Percentiles rank a stretch among this genome's conserved stretches.
Evolutionary conservation across 2,888 invertebrate species (phyloP).

Genomic region (Girardia tigrina): DNA sequence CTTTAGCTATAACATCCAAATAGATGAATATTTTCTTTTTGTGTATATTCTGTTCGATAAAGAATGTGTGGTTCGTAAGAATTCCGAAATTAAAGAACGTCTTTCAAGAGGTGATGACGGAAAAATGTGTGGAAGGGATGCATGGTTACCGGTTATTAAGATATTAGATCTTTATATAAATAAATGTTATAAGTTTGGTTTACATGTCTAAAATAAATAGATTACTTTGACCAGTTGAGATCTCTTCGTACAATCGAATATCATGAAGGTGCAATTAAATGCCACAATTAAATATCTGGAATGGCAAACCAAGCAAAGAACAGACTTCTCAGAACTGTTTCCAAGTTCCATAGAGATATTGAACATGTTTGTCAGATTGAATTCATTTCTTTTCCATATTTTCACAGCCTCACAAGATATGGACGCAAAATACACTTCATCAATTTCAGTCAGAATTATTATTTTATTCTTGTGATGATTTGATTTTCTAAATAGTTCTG

Average conservation of each 20-base stretch:
- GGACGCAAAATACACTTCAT: neutral
- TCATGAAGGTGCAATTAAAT: neutral
- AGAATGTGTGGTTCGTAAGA: no score
- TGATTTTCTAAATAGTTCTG: neutral
- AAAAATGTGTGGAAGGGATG: no score
- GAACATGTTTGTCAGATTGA: neutral
- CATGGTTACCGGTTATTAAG: no score
- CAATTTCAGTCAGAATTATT: neutral
- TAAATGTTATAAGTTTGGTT: no score
- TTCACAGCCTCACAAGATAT: neutral
- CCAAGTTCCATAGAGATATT: neutral
- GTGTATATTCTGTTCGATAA: no score
- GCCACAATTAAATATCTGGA: neutral
- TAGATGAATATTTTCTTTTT: no score
- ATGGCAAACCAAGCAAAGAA: neutral
- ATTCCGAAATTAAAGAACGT: no score
- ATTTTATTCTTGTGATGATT: neutral
- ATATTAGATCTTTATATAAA: no score
- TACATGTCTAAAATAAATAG: no score
- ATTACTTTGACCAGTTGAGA: neutral
- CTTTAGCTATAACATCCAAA: no score
- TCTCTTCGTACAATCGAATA: neutral
- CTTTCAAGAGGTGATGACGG: no score
- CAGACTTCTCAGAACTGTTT: neutral
- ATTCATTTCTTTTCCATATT: neutral